phyloP scores from a whole-genome alignment of 1,140 invertebrate species.

The Lanistes nyassanus region DNA sequence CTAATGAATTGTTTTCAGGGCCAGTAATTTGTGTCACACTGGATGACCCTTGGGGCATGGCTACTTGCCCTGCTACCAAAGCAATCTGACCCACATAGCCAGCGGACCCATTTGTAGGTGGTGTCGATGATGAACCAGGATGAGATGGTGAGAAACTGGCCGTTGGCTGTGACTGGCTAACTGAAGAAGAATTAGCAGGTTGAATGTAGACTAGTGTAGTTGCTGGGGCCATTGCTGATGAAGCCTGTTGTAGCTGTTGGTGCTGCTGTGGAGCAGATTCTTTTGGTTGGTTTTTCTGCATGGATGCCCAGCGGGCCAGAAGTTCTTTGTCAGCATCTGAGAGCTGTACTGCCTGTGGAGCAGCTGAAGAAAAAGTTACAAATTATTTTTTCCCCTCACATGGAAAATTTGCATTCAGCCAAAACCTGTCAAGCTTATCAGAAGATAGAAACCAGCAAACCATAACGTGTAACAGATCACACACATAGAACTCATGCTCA shows the following conservation, averaged over 20 bases:
- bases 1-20: too few relatives aligned
- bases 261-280: background rate
- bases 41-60: too few relatives aligned
- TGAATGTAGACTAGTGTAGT: constrained; percentile 13
- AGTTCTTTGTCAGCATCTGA: constrained; percentile 55
- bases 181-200: background rate
- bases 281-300: constrained; percentile 42
- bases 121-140: constrained; percentile 14
- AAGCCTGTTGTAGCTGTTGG: background rate
- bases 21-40: too few relatives aligned
- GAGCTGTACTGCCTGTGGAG: constrained; percentile 22
- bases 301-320: constrained; percentile 57
- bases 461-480: too few relatives aligned
- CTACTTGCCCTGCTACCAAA: background rate
- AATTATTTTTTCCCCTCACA: too few relatives aligned
- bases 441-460: too few relatives aligned
- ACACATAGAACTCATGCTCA: too few relatives aligned
- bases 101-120: background rate
- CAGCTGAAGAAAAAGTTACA: constrained; percentile 4
- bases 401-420: too few relatives aligned
- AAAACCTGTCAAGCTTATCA: too few relatives aligned
- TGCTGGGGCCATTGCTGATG: background rate
- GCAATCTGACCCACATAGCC: background rate
- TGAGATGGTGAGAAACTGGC: constrained; percentile 14
- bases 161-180: background rate